Base-by-base conservation (phyloP, 2,888 invertebrate genomes). In the Smittia aterrima region DNA sequence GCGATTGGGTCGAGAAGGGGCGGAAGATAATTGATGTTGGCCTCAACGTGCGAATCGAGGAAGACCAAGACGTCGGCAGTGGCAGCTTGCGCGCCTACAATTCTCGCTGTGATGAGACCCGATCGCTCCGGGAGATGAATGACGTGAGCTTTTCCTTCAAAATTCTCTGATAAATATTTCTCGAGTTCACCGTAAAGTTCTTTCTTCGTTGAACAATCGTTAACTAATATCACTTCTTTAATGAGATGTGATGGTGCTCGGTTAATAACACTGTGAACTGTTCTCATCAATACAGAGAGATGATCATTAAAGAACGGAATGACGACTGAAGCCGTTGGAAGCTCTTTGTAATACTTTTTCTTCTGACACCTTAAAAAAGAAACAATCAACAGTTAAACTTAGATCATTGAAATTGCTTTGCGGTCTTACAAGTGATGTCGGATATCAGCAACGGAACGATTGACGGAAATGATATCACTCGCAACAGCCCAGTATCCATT, bases 241-340 rank as follows among this genome's bases (percentile, higher is more conserved):
- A 97, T 84, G 24, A 96, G 83, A 78, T 89, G 86, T 0, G 84
- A 78, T 0, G 96, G 96, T 0, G 96, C 92, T 73, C 96, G 86
- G 79, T 92, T 90, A 1, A 96, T 81, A 3, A 95, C 93, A 80
- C 93, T 93, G 81, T 88, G 85, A n/a, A 87, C 91, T 62, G 90
- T 93, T 77, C 92, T 84, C 1, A 96, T 82, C 67, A 97, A 82
- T 0, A 95, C 95, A 54, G 90, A 90, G 86, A 92, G 92, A 81
- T 96, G 95, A 80, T 97, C 96, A 79, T 97, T 95, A 82, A 94
- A 95, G 81, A 96, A 96, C 0, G 96, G 96, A 24, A 97, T 90
- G 73, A 97, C 89, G 3, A 96, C 90, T 80, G 94, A 95, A n/a
- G 92, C 91, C 0, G 89, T 87, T 0, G 93, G 93, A 75, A 95